Evolutionary conservation across 1,140 invertebrate genomes (phyloP).

Genomic region (Macrosteles quadrilineatus): DNA sequence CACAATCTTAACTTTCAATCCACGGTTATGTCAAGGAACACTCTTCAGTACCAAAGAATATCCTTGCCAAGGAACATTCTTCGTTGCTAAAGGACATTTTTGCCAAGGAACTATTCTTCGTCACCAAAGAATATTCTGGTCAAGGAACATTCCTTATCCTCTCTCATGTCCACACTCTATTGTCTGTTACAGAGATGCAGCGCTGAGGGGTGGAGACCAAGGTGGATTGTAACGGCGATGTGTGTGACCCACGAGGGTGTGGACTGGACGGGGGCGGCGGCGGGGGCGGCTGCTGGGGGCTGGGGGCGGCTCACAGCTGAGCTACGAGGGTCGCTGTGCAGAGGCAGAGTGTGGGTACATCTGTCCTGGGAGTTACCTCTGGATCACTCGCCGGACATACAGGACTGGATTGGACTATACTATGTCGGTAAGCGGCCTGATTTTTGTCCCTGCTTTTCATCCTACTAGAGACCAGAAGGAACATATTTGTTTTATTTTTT

Average conservation of each 20-base stretch:
- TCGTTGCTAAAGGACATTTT: too few species aligned
- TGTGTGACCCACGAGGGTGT: not conserved
- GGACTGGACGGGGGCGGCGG: not conserved
- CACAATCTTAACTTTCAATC: too few species aligned
- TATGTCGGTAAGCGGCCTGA: slow-evolving; percentile 31
- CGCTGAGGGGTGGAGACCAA: not conserved
- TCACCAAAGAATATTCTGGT: too few species aligned
- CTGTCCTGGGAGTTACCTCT: slow-evolving; percentile 11
- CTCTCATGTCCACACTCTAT: too few species aligned
- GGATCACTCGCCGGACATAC: not conserved
- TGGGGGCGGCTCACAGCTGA: slow-evolving; percentile 9
- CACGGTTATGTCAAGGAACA: too few species aligned
- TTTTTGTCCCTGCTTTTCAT: too few species aligned
- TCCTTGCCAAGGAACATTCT: too few species aligned
- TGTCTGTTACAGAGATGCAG: not conserved
- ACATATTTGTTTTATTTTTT: too few species aligned
- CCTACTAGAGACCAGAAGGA: too few species aligned
- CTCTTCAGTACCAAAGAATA: too few species aligned
- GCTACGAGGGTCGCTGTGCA: not conserved
- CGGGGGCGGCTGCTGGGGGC: slow-evolving; percentile 4
- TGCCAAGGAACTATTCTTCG: too few species aligned
- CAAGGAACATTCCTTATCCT: too few species aligned
- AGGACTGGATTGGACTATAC: slow-evolving; percentile 37
- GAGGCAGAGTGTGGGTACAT: slow-evolving; percentile 27
- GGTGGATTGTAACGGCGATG: not conserved